These are phyloP conservation scores for Drosophila orosa DNA, from an alignment of 1,140 invertebrate species.

Conservation along the genomic window DNA sequence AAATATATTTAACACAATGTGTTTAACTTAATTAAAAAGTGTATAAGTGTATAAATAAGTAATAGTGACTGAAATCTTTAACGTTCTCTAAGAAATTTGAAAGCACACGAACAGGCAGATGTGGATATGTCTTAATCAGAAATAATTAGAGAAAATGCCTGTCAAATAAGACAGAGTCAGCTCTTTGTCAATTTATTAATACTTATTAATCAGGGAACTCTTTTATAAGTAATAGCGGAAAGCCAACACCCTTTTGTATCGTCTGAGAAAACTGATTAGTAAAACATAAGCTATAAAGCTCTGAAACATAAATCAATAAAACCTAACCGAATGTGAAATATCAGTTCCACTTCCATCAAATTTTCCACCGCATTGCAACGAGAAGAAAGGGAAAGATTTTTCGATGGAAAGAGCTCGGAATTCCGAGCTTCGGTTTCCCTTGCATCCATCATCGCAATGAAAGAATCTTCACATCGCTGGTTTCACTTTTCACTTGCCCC, in stretches of 20 bases:
- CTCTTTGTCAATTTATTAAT: neutral
- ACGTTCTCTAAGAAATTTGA: neutral
- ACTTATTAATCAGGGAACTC: neutral
- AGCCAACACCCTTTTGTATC: neutral
- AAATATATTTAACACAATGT: no score
- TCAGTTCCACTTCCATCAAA: neutral
- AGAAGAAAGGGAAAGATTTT: conserved; percentile 30
- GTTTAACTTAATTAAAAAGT: no score
- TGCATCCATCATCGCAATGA: conserved; percentile 29
- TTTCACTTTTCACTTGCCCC: conserved; percentile 71
- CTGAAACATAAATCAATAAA: conserved; percentile 1
- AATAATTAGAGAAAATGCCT: neutral
- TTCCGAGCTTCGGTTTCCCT: conserved; percentile 23
- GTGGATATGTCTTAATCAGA: no score
- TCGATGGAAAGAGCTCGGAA: conserved; percentile 17
- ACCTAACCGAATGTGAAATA: neutral
- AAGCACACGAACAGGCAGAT: neutral
- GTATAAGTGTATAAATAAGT: no score
- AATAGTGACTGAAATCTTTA: no score
- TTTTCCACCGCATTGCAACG: neutral
- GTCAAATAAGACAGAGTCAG: neutral
- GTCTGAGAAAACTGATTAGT: no score
- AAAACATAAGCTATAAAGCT: neutral
- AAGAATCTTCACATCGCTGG: conserved; percentile 52
- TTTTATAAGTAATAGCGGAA: no score